Conservation (phyloP, 2,797 vertebrate genomes). For the Coregonus ussuriensis region DNA sequence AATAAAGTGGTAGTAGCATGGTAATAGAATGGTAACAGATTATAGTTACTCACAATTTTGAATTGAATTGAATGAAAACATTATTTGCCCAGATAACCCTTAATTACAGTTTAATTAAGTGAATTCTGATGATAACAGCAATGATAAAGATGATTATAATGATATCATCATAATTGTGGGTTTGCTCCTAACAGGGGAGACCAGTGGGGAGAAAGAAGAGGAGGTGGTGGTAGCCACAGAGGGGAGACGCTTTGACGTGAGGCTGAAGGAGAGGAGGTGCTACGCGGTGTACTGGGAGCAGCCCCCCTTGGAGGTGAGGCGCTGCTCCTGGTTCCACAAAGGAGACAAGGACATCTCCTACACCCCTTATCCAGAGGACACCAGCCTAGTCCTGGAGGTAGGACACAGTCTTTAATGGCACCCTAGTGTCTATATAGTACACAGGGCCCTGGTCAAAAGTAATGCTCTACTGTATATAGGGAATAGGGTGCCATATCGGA, state of each 20-base stretch:
- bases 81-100: too few species aligned
- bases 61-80: too few species aligned
- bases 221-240: constrained; percentile 76
- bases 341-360: constrained; percentile 84
- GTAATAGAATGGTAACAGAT: too few species aligned
- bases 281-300: constrained; percentile 84
- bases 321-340: constrained; percentile 88
- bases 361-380: constrained; percentile 79
- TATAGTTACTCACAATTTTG: too few species aligned
- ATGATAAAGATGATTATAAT: background rate
- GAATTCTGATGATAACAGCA: background rate
- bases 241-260: constrained; percentile 82
- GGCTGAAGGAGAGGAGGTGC: constrained; percentile 67
- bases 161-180: background rate
- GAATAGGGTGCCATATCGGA: background rate
- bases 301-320: constrained; percentile 72
- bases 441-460: background rate
- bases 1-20: too few species aligned
- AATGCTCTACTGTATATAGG: background rate
- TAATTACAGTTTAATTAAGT: too few species aligned
- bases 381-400: constrained; percentile 83
- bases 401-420: background rate
- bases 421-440: background rate
- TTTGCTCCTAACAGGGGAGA: constrained; percentile 16
- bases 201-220: background rate